These are phyloP conservation scores for Ailuropoda melanoleuca DNA, from an alignment of 2,113 vertebrate species.

Conservation along the genomic window DNA sequence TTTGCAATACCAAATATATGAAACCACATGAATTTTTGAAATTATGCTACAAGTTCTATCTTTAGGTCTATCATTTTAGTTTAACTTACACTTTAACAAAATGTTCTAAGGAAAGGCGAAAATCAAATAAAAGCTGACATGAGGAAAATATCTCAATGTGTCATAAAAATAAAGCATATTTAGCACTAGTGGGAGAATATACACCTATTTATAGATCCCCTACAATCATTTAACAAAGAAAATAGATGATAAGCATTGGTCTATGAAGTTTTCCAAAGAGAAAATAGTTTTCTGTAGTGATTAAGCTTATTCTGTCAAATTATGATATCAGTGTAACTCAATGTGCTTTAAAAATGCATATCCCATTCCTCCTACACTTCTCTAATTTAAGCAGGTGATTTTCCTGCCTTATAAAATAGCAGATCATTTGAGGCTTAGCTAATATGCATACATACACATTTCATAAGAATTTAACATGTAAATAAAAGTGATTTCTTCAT, in stretches of 20 bases:
- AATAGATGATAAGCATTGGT: neutral
- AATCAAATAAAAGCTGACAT: slow-evolving; percentile 43
- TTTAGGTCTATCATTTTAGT: slow-evolving; percentile 15
- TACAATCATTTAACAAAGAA: slow-evolving; percentile 27
- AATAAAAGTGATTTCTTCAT: slow-evolving; percentile 44
- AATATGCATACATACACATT: slow-evolving; percentile 1
- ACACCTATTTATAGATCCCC: neutral
- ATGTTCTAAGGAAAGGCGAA: slow-evolving; percentile 36
- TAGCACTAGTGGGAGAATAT: neutral
- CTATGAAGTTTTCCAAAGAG: neutral
- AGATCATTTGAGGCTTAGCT: slow-evolving; percentile 23
- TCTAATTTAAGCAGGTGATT: slow-evolving; percentile 58
- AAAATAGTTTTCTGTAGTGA: slow-evolving; percentile 36
- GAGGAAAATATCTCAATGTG: slow-evolving; percentile 54
- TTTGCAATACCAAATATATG: neutral
- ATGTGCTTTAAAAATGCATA: slow-evolving; percentile 26
- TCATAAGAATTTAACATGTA: slow-evolving; percentile 38
- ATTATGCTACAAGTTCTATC: neutral
- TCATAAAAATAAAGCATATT: slow-evolving; percentile 61
- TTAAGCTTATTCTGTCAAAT: slow-evolving; percentile 52
- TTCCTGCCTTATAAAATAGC: slow-evolving; percentile 1
- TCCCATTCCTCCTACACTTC: neutral
- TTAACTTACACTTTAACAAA: neutral
- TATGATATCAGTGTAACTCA: slow-evolving; percentile 10
- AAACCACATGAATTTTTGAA: neutral